A percentile compares a stretch with the other conserved stretches of the same genome.
These are phyloP conservation scores for Alentia gelatinosa DNA, from an alignment of 2,888 invertebrate genomes.

Conservation along the genomic window DNA sequence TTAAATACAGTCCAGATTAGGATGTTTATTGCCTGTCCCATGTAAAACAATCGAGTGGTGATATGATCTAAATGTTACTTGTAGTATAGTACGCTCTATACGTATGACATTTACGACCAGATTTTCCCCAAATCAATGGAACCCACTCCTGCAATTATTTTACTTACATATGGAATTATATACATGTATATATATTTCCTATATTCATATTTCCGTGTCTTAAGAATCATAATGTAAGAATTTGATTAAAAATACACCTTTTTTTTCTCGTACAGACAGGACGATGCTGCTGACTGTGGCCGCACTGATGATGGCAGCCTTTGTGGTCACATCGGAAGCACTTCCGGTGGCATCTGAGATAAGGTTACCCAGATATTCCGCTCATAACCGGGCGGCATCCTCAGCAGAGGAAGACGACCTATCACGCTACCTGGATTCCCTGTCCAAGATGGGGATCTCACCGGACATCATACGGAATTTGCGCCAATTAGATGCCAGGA, in stretches of 20 bases:
- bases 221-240: no score
- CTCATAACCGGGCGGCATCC: neutral
- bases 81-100: no score
- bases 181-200: neutral
- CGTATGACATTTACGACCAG: no score
- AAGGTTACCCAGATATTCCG: neutral
- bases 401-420: neutral
- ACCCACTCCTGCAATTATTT: no score
- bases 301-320: neutral
- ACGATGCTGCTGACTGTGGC: neutral
- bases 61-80: no score
- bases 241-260: neutral
- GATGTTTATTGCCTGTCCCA: no score
- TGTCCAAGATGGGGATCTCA: neutral
- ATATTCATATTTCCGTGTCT: neutral
- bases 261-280: neutral
- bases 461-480: slow-evolving; percentile 4
- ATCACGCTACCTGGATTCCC: neutral
- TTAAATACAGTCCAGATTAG: no score
- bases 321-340: neutral
- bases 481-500: neutral
- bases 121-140: no score
- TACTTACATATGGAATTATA: neutral
- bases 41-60: no score
- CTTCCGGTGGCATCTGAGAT: neutral